Conservation (phyloP, 2,797 vertebrate species). For the Glyptemys insculpta region DNA sequence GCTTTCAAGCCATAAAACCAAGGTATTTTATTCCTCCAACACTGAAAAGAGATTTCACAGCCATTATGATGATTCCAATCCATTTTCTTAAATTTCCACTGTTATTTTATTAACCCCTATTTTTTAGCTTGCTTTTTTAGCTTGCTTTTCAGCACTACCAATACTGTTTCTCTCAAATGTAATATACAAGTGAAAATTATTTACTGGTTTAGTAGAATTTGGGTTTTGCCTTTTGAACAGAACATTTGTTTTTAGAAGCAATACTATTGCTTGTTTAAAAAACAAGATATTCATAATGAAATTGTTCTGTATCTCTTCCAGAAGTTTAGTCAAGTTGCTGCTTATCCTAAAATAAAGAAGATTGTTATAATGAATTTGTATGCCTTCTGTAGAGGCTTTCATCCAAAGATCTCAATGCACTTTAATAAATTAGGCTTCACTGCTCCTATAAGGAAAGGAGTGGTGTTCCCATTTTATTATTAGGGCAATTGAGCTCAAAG, state of each 20-base stretch:
- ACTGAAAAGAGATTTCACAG: neutral
- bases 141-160: conserved; percentile 19
- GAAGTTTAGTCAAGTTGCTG: neutral
- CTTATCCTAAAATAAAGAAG: conserved; percentile 49
- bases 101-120: neutral
- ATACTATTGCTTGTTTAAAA: neutral
- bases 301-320: neutral
- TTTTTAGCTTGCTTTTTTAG: conserved; percentile 1
- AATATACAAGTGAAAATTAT: neutral
- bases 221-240: conserved; percentile 20
- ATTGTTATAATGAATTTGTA: conserved; percentile 4
- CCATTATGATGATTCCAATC: neutral
- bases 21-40: neutral
- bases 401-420: neutral
- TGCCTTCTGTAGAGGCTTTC: conserved; percentile 24
- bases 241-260: neutral
- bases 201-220: neutral
- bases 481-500: too few relatives aligned
- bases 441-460: too few relatives aligned
- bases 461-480: too few relatives aligned
- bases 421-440: too few relatives aligned
- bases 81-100: conserved; percentile 15
- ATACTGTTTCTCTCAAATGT: neutral
- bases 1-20: neutral
- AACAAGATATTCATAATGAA: neutral